Evolutionary conservation across 1,140 invertebrate genomes (phyloP).

Genomic region (Heliconius eleuchia): DNA sequence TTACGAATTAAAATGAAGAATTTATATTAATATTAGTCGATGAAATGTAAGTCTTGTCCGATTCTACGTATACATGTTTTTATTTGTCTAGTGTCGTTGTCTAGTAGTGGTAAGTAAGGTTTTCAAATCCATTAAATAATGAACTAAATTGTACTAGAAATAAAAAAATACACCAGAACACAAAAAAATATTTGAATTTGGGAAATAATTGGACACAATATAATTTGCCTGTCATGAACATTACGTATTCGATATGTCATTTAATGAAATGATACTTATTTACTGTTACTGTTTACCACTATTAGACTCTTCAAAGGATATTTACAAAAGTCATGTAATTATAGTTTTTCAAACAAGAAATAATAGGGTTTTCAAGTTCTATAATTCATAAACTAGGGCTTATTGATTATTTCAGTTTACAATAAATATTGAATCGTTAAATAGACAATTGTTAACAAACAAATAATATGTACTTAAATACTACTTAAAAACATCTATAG

Average conservation of each 20-base stretch:
- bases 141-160: background rate
- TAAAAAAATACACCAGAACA: background rate
- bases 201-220: background rate
- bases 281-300: slow-evolving; percentile 47
- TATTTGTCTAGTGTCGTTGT: background rate
- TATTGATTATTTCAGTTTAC: background rate
- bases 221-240: slow-evolving; percentile 18
- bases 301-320: slow-evolving; percentile 55
- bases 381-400: background rate
- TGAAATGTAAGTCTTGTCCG: background rate
- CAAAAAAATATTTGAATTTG: background rate
- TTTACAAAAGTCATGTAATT: slow-evolving; percentile 51
- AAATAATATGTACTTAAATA: background rate
- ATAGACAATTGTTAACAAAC: background rate
- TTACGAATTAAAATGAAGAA: background rate
- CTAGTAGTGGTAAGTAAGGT: background rate
- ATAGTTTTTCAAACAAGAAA: slow-evolving; percentile 34
- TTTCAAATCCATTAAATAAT: background rate
- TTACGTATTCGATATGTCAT: slow-evolving; percentile 50
- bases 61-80: background rate
- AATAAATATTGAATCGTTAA: background rate
- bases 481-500: no score
- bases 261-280: slow-evolving; percentile 49
- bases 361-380: background rate
- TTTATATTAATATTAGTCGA: background rate